Evolutionary conservation across 30 jellyfish, hydroid and myxozoan genomes (phyloP).

Genomic region (Chrysaora quinquecirrha): DNA sequence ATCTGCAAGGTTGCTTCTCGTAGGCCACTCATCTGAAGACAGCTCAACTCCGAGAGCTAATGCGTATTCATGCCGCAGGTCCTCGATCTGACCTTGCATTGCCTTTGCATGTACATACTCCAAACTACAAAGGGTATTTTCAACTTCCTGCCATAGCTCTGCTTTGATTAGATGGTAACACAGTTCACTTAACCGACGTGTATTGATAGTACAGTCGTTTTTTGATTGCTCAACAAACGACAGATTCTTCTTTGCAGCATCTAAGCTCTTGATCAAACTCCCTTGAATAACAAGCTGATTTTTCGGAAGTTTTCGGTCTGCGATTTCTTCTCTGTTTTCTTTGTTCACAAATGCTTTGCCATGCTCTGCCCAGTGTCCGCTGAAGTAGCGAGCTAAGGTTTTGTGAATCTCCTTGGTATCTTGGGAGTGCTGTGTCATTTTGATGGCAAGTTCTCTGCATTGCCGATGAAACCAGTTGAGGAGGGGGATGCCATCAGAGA

Average conservation of each 20-base stretch:
- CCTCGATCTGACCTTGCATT: neutral
- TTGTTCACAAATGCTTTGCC: constrained; percentile 27
- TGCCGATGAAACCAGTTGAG: constrained; percentile 53
- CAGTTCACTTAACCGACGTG: constrained; percentile 29
- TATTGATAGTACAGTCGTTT: constrained; percentile 23
- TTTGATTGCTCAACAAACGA: constrained; percentile 7
- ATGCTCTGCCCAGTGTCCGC: constrained; percentile 30
- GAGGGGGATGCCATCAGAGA: constrained; percentile 44
- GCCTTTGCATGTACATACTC: constrained; percentile 34
- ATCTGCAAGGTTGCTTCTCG: constrained; percentile 9
- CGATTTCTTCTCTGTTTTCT: constrained; percentile 23
- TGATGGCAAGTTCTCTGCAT: constrained; percentile 1
- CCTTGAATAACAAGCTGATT: constrained; percentile 51
- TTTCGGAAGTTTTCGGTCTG: constrained; percentile 49
- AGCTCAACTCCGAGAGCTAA: neutral
- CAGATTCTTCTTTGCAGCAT: neutral
- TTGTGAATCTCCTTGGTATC: constrained; percentile 6
- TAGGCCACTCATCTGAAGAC: neutral
- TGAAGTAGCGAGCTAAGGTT: constrained; percentile 33
- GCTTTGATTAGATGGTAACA: constrained; percentile 45
- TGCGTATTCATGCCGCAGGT: constrained; percentile 12
- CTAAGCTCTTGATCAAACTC: constrained; percentile 5
- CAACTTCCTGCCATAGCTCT: constrained; percentile 33
- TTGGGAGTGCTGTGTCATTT: constrained; percentile 1
- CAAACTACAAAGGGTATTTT: constrained; percentile 15